phyloP scores from a whole-genome alignment of 1,140 invertebrate species.

The Diorhabda carinulata region DNA sequence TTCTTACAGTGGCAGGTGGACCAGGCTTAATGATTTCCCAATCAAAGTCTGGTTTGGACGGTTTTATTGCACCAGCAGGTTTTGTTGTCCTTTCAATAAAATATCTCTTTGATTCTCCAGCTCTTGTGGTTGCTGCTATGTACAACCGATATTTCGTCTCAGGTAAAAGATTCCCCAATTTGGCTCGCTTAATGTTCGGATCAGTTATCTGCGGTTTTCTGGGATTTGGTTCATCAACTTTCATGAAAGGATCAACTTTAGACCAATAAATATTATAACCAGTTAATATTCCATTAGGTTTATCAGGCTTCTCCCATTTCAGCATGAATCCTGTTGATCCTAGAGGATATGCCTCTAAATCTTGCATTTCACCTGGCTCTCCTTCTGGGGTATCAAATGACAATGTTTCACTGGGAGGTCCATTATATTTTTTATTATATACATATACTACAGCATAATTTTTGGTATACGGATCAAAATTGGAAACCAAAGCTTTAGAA shows the following conservation, averaged over 20 bases:
- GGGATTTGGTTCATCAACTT: constrained; percentile 49
- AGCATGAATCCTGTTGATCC: constrained; percentile 85
- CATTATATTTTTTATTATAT: constrained; percentile 87
- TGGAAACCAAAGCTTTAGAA: constrained; percentile 70
- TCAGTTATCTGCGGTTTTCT: constrained; percentile 73
- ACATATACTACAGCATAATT: constrained; percentile 88
- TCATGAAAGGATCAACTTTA: constrained; percentile 65
- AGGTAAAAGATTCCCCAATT: constrained; percentile 77
- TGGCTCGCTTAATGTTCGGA: constrained; percentile 71
- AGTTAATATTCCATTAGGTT: constrained; percentile 88
- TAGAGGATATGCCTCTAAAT: constrained; percentile 75
- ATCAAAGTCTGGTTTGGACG: constrained; percentile 73
- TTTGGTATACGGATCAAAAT: constrained; percentile 84
- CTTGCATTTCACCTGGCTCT: constrained; percentile 80
- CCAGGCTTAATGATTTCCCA: constrained; percentile 67
- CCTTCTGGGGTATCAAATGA: constrained; percentile 89
- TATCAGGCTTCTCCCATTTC: constrained; percentile 87
- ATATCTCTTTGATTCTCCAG: constrained; percentile 77
- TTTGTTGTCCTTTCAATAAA: constrained; percentile 78
- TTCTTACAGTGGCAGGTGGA: constrained; percentile 68
- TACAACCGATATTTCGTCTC: constrained; percentile 87
- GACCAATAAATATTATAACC: constrained; percentile 92
- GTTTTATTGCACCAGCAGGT: constrained; percentile 55
- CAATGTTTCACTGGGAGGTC: constrained; percentile 80
- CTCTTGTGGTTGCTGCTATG: constrained; percentile 75